These are phyloP conservation scores for Synanthedon andrenaeformis DNA, from an alignment of 2,888 invertebrate genomes.

Conservation along the genomic window DNA sequence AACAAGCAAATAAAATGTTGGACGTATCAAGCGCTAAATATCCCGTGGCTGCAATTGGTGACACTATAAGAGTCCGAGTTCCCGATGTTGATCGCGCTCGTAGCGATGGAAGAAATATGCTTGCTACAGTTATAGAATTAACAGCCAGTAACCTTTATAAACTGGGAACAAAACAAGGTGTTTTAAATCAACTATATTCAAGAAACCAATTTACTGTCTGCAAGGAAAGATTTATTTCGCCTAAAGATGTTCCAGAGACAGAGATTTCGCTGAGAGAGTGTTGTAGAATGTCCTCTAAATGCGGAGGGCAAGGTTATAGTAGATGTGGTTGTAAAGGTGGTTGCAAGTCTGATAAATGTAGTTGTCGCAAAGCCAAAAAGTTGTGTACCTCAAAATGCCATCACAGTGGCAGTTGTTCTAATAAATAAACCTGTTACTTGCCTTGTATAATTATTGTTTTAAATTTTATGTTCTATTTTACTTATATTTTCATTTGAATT, in stretches of 20 bases:
- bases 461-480: too few species aligned
- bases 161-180: slow-evolving; percentile 7
- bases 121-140: slow-evolving; percentile 2
- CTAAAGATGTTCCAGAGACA: neutral
- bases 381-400: neutral
- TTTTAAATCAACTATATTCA: slow-evolving; percentile 7
- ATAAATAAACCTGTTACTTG: neutral
- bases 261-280: neutral
- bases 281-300: neutral
- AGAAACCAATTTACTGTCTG: slow-evolving; percentile 6
- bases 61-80: slow-evolving; percentile 2
- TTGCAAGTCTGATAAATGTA: neutral
- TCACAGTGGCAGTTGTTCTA: neutral
- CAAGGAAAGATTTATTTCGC: slow-evolving; percentile 1
- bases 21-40: slow-evolving; percentile 3
- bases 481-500: too few species aligned
- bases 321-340: neutral
- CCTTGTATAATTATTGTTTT: too few species aligned
- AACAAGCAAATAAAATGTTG: slow-evolving; percentile 3
- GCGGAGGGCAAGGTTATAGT: neutral
- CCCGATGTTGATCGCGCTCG: slow-evolving; percentile 6
- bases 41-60: slow-evolving; percentile 2
- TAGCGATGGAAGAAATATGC: neutral
- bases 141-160: slow-evolving; percentile 2
- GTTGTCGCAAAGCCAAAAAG: neutral